Base-by-base conservation (phyloP, 1,140 invertebrate genomes). In the Solen grandis region DNA sequence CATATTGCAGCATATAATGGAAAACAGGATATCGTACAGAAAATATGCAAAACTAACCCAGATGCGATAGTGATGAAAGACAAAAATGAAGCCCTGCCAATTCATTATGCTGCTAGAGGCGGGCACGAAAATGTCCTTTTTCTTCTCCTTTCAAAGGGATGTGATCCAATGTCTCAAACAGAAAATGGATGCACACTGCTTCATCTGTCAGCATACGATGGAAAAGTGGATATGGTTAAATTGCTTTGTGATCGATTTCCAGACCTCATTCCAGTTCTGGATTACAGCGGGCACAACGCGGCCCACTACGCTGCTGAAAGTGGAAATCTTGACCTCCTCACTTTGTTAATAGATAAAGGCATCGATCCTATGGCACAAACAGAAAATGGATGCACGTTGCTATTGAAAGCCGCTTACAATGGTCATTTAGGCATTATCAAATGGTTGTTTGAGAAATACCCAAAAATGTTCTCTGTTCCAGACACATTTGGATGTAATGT, bases 1-100 rank as follows among this genome's bases (percentile, higher is more conserved):
- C 74, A 77, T 25, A 77, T 77, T 16, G 74, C 74, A 16, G 41
- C 74, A 22, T 77, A 66, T 35, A 77, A 77, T 59, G 74, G 74
- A 31, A 38, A 59, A 27, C 22, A 55, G 63, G 22, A 55, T n/a
- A 38, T 77, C 3, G 63, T 77, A 25, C 54, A 68, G 29, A 41
- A 55, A 5, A 52, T 77, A 33, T 77, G 74, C 29, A 27, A 27
- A 10, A 52, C 27, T 22, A 46, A 25, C 35, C 10, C 62, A 22
- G 63, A 55, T 4, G 41, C 68, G 31, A 16, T 77, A 41, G 22
- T 8, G 1, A 57, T 4, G 8, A 41, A 55, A 35, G 74, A 77
- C 35, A 36, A 14, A 5, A 65, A 65, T 25, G 74, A 22, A 2
- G 74, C 74, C 1, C 19, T 25, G 13, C 41, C 62, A 13, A 66